Base-by-base conservation (phyloP, 2,888 invertebrate genomes). In the Nematopogon swammerdamellus region DNA sequence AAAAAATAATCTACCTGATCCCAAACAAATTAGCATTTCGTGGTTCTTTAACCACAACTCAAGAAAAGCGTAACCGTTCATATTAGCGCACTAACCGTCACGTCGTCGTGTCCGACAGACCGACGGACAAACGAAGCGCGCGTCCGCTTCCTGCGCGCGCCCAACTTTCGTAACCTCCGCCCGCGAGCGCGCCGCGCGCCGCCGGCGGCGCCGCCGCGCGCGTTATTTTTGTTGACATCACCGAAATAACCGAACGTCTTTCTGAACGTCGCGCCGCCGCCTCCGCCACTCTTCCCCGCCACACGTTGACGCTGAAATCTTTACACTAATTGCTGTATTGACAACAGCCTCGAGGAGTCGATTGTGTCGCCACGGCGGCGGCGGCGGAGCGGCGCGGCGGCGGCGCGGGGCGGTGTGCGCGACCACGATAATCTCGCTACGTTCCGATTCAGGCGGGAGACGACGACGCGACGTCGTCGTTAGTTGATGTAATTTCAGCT, bases 251-350 rank as follows among this genome's bases (percentile, higher is more conserved):
- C 65, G 55, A 68, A 65, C n/a, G 8, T 70, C 70, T 73, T 67
- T 68, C 70, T 69, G 68, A 70, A 68, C 67, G 67, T 60, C 63
- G 61, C 62, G 64, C 64, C 53, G 53, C 45, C 56, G 43, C 5
- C 18, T 44, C 18, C 18, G 18, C 5, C 18, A 6, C 44, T 10
- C 4, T 43, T n/a, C n/a, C 19, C 18, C 8, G 17, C 3, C 6
- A 19, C 19, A 19, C 68, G 68, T 62, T 64, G 72, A 72, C 74
- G 75, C 71, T 74, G 72, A 76, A 71, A 69, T 68, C 69, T 75
- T 72, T 69, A 73, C 72, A 68, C 75, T 77, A 75, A 79, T 76
- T 73, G 66, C 72, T 66, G 67, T 77, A 77, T 76, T 77, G 77
- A 76, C 76, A 19, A 50, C 16, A 19, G 5, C 14, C 16, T 19